Evolutionary conservation across 2,888 invertebrate species (phyloP), one percentile per base, ranked within the genome.

Genomic region (Meteorus colon): DNA sequence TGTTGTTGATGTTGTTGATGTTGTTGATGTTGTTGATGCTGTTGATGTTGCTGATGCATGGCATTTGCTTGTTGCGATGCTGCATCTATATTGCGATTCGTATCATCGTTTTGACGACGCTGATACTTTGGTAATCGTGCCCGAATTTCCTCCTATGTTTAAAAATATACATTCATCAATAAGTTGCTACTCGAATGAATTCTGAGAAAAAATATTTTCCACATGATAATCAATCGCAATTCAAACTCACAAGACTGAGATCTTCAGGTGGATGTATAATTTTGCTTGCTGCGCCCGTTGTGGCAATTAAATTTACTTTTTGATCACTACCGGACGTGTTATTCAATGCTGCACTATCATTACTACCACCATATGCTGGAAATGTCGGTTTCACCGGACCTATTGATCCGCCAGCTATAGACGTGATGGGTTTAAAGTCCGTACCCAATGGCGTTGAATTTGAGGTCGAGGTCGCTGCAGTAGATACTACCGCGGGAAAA

Each of bases 241-340:
- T 2, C 12, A 41, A 41, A 84, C 89, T 88, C 85, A 92, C 93
- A 90, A 94, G 85, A 41, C 98, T 98, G 73, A 97, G 93, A 90
- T 97, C 97, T 89, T 98, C 98, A 0, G 96, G 94, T 0, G 98
- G 98, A 90, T 98, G 98, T 82, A 98, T 93, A 75, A 98, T 98
- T 90, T 95, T 95, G 85, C 96, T 96, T 55, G 96, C 94, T 6
- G 96, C 95, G 62, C 96, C 95, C 6, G 95, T 94, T n/a, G 95
- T 93, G 16, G 94, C 94, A 71, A 96, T 95, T 10, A 94, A 92
- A 78, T 90, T 90, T 34, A 90, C 89, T 83, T 91, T 91, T 37
- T 89, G 87, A 70, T 90, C 91, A 84, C 91, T 91, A 78, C 90
- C 90, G 48, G 87, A 83, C 24, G 88, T 83, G 79, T 89, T 90